A percentile compares a stretch with the other conserved stretches of the same genome.
Conservation (phyloP, 2,113 vertebrate species). For the Neoarius graeffei region DNA sequence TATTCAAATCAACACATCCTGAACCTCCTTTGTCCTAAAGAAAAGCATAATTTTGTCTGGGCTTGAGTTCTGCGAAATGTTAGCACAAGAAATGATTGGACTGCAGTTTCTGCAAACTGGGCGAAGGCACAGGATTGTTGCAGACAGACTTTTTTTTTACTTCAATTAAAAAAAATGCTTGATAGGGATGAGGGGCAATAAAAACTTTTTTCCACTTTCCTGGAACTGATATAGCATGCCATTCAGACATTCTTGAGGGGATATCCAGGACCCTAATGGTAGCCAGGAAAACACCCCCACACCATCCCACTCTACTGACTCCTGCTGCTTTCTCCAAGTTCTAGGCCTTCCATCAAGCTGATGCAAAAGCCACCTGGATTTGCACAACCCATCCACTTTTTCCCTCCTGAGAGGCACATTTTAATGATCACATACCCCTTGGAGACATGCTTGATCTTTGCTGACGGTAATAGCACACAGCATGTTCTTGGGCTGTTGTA, state of each 20-base stretch:
- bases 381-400: not conserved
- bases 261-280: not conserved
- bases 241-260: not conserved
- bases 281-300: not conserved
- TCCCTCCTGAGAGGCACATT: not conserved
- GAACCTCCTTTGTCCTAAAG: not conserved
- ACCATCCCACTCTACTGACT: not conserved
- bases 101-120: not conserved
- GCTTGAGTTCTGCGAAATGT: not conserved
- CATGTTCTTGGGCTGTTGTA: not conserved
- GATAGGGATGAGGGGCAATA: not conserved
- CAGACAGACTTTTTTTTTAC: not conserved
- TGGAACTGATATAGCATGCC: not conserved
- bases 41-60: not conserved
- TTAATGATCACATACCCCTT: not conserved
- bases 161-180: not conserved
- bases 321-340: not conserved
- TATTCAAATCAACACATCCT: not conserved
- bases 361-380: not conserved
- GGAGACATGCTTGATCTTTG: slow-evolving; percentile 10
- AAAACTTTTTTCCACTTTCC: not conserved
- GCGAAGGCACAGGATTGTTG: not conserved
- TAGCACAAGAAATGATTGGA: not conserved
- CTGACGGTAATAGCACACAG: not conserved
- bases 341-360: not conserved